These are phyloP conservation scores for Bothrops jararaca DNA, from an alignment of 2,113 vertebrate species.

Conservation along the genomic window DNA sequence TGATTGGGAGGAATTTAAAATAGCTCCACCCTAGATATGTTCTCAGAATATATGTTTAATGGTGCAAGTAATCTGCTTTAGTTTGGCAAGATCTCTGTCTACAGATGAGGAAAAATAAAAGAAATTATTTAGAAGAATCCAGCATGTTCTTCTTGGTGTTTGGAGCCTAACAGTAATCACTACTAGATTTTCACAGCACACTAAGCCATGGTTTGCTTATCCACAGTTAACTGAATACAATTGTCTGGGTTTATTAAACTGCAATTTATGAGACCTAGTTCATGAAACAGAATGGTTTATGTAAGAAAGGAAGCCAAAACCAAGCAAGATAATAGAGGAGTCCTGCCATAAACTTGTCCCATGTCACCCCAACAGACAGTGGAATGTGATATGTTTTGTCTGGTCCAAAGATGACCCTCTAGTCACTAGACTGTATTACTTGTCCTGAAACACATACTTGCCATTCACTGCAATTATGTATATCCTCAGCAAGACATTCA, in stretches of 20 bases:
- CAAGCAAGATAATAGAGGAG: not conserved
- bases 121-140: not conserved
- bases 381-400: not conserved
- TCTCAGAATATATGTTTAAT: not conserved
- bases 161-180: not conserved
- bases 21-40: not conserved
- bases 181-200: not conserved
- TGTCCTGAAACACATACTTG: not conserved
- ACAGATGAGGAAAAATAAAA: not conserved
- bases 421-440: not conserved
- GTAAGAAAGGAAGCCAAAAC: not conserved
- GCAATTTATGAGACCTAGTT: not conserved
- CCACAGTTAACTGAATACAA: not conserved
- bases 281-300: not conserved
- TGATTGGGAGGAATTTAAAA: not conserved
- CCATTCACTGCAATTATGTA: not conserved
- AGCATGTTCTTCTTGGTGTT: not conserved
- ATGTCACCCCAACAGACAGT: not conserved
- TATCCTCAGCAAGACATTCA: slow-evolving; percentile 45
- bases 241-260: not conserved
- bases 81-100: not conserved
- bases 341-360: not conserved
- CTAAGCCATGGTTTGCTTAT: not conserved
- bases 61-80: not conserved
- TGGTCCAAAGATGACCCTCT: not conserved